Evolutionary conservation across 1,140 invertebrate species (phyloP).

Genomic region (Listronotus oregonensis): DNA sequence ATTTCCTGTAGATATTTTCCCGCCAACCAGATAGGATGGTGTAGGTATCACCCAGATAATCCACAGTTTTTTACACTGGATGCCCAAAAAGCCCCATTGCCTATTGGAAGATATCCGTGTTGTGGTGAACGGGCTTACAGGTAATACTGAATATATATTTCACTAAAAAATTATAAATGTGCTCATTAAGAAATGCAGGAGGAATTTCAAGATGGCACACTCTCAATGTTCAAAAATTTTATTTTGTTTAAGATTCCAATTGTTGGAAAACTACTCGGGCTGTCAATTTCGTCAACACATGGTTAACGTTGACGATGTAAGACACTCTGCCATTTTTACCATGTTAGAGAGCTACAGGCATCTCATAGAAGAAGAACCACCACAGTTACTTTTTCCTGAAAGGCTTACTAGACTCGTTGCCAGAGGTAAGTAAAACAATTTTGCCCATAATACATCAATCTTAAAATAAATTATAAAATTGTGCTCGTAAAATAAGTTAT

Average conservation of each 20-base stretch:
- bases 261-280: slow-evolving; percentile 56
- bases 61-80: slow-evolving; percentile 77
- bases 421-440: slow-evolving; percentile 55
- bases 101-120: slow-evolving; percentile 77
- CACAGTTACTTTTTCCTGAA: slow-evolving; percentile 69
- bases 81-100: slow-evolving; percentile 65
- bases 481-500: too few species aligned
- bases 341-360: slow-evolving; percentile 63
- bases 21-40: slow-evolving; percentile 77
- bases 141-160: too few species aligned
- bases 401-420: slow-evolving; percentile 67
- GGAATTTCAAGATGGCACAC: too few species aligned
- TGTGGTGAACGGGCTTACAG: slow-evolving; percentile 82
- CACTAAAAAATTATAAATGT: too few species aligned
- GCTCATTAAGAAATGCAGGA: too few species aligned
- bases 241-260: slow-evolving; percentile 45
- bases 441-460: too few species aligned
- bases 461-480: too few species aligned
- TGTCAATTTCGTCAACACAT: slow-evolving; percentile 69
- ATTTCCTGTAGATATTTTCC: slow-evolving; percentile 66
- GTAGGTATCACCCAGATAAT: slow-evolving; percentile 74
- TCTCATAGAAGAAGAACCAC: slow-evolving; percentile 65
- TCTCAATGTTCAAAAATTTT: too few species aligned
- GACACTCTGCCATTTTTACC: slow-evolving; percentile 63
- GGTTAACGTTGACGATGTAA: slow-evolving; percentile 58